Base-by-base conservation (phyloP, 2,113 vertebrate species). In the Ictalurus punctatus region DNA sequence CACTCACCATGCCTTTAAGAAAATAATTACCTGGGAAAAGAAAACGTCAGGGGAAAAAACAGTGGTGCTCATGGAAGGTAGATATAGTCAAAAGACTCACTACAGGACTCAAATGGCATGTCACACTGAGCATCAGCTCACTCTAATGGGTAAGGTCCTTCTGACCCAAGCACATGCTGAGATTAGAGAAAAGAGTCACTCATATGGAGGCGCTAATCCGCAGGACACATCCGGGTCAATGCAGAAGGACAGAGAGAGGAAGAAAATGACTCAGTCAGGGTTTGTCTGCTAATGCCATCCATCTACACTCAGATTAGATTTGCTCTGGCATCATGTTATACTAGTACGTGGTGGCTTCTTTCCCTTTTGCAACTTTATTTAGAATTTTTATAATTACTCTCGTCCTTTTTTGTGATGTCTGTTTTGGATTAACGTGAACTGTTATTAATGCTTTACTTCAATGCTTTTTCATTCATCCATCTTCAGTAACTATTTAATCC, bases 21-120 rank as follows among this genome's bases (percentile, higher is more conserved):
- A 90, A 91, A 90, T 84, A 92, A 93, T 91, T 90, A 91, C 76
- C 89, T 88, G 87, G 56, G 83, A 30, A 54, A 87, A 83, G 85
- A 91, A 93, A 86, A 87, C 87, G 87, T 94, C 87, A 89, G 83
- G 84, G 61, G 82, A 16, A 91, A 94, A 94, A 92, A 86, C 84
- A 86, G 87, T 91, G 90, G 14, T 83, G 86, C 83, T 90, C 25
- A 52, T 79, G 44, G 82, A 83, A 76, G 78, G n/a, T 27, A 52
- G 65, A 82, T 85, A 44, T 73, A 90, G 87, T 88, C 82, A 69
- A 82, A 85, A 85, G 40, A 86, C 86, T 90, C 52, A 48, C 78
- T 87, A 87, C 69, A 87, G 65, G 88, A 84, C 87, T 90, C 85
- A 90, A 92, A 92, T 92, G 89, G 92, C 89, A 90, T 79, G 85